These are phyloP conservation scores for Takifugu bimaculatus DNA, from an alignment of 2,113 vertebrate genomes.

Conservation along the genomic window DNA sequence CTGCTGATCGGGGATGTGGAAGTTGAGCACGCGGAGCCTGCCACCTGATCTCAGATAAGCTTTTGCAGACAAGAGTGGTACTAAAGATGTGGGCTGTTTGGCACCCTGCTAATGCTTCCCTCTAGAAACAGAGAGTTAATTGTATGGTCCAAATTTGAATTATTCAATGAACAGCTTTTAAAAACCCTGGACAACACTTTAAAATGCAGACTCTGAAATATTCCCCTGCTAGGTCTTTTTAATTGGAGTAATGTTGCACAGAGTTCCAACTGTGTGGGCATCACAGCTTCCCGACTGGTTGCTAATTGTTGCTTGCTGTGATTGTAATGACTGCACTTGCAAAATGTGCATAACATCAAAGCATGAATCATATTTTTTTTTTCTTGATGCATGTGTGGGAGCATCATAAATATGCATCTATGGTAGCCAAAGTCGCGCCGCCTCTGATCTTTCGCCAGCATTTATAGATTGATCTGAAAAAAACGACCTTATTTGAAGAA, in stretches of 20 bases:
- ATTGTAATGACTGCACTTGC: slow-evolving; percentile 1
- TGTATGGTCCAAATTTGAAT: slow-evolving; percentile 1
- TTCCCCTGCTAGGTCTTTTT: slow-evolving; percentile 17
- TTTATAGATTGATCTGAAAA: slow-evolving; percentile 15
- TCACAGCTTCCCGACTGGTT: slow-evolving; percentile 19
- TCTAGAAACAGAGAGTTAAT: not conserved
- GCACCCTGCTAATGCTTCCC: slow-evolving; percentile 10
- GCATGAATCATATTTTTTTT: slow-evolving; percentile 22
- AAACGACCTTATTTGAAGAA: too few relatives aligned
- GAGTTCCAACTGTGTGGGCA: slow-evolving; percentile 13
- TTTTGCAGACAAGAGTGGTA: slow-evolving; percentile 14
- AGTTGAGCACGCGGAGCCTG: not conserved
- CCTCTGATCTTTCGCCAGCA: slow-evolving; percentile 4
- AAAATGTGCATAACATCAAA: slow-evolving; percentile 3
- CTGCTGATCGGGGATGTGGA: slow-evolving; percentile 28
- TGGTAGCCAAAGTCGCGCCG: not conserved
- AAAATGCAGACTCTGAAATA: not conserved
- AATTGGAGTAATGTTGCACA: slow-evolving; percentile 5
- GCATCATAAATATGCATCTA: slow-evolving; percentile 18
- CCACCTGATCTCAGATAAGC: slow-evolving; percentile 34
- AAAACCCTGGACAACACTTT: slow-evolving; percentile 5
- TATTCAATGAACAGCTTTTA: slow-evolving; percentile 9
- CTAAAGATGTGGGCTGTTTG: slow-evolving; percentile 27
- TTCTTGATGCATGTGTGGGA: not conserved
- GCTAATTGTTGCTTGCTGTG: slow-evolving; percentile 41